Base-by-base conservation (phyloP, 2,888 invertebrate genomes). In the Hedya salicella region DNA sequence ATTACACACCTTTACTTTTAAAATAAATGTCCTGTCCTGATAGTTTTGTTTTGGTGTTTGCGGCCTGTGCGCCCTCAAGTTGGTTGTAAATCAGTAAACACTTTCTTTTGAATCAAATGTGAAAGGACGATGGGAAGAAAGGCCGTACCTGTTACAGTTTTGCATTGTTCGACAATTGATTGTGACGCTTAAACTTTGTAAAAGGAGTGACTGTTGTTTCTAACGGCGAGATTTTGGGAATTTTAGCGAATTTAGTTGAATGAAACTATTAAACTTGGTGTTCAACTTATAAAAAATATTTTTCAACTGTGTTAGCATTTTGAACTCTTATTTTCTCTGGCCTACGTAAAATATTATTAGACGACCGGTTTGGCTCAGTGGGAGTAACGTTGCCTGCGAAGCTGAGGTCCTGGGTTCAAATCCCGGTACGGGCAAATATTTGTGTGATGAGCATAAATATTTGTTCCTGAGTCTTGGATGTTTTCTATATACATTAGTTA, bases 61-160 rank as follows among this genome's bases (percentile, higher is more conserved):
- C 75, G 86, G 84, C 80, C 71, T 71, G 74, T 76, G 67, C 74
- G 75, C 74, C 75, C 78, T 80, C 77, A 78, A 82, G 79, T 81
- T 72, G 86, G 85, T 84, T 82, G 82, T 91, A 89, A 89, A 89
- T 88, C 84, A 82, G 82, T 79, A 81, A 87, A 83, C 79, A 85
- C 86, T 88, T 86, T 87, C 86, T 81, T 82, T 85, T 75, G 69
- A 76, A 73, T 74, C 69, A 14, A 53, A 42, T 54, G 62, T 68
- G 66, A 75, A 75, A 74, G 72, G 70, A 67, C 72, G 61, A 73
- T 73, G 68, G 72, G 79, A 78, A 78, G 78, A 80, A 86, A 82
- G 82, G 19, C 19, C 19, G 13, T 88, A 89, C 89, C 88, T 90
- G 88, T 83, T 83, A 75, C 81, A 70, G 87, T 88, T 88, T 85